A percentile compares a stretch with the other conserved stretches of the same genome.
phyloP scores from a whole-genome alignment of 2,113 vertebrate genomes.

The Lasiurus borealis region DNA sequence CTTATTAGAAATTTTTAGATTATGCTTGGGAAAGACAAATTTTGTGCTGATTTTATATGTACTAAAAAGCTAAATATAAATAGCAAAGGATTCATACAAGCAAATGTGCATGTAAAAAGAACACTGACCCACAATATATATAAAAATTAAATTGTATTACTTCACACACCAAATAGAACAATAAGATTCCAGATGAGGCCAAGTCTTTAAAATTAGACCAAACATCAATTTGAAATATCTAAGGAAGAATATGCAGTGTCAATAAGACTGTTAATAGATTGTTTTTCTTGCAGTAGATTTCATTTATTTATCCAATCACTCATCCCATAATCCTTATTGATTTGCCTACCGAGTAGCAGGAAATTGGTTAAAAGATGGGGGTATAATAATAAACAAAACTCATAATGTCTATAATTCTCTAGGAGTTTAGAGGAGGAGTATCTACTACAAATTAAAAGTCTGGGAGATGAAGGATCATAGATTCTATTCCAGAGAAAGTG shows the following conservation, averaged over 20 bases:
- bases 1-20: not conserved
- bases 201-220: slow-evolving; percentile 6
- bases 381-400: not conserved
- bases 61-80: not conserved
- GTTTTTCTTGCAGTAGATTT: not conserved
- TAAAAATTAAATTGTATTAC: not conserved
- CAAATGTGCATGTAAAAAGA: not conserved
- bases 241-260: not conserved
- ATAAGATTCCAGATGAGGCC: not conserved
- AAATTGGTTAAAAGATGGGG: not conserved
- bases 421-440: not conserved
- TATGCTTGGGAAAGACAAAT: not conserved
- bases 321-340: not conserved
- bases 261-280: not conserved
- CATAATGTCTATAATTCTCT: not conserved
- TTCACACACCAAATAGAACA: not conserved
- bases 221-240: not conserved
- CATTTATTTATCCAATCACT: not conserved
- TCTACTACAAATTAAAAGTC: not conserved
- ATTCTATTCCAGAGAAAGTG: not conserved
- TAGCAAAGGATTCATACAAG: not conserved
- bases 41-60: not conserved
- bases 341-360: not conserved
- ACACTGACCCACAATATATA: not conserved
- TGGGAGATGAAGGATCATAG: not conserved